phyloP scores from a whole-genome alignment of 2,888 invertebrate genomes.

The Eupelmus urozonus region DNA sequence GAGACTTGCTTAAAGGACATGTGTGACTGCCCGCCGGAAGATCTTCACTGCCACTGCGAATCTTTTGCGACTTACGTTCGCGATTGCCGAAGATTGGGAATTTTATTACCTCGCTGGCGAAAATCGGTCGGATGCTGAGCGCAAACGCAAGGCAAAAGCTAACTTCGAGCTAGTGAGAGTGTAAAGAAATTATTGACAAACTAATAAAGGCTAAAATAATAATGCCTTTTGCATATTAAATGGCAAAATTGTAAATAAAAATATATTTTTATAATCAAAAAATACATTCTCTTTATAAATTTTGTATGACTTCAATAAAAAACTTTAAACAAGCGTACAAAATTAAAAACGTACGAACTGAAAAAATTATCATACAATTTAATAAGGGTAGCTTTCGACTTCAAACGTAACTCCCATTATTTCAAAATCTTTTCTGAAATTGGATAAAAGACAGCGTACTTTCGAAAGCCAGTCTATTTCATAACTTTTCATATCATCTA shows the following conservation, averaged over 20 bases:
- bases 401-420: slow-evolving; percentile 7
- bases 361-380: not conserved
- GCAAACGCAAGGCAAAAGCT: too few relatives aligned
- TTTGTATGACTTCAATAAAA: too few relatives aligned
- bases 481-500: not conserved
- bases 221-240: too few relatives aligned
- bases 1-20: slow-evolving; percentile 92
- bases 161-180: too few relatives aligned
- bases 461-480: slow-evolving; percentile 7
- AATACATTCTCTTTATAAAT: too few relatives aligned
- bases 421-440: slow-evolving; percentile 24
- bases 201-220: too few relatives aligned
- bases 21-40: slow-evolving; percentile 89
- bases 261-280: too few relatives aligned
- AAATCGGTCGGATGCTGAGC: slow-evolving; percentile 82
- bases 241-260: too few relatives aligned
- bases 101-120: slow-evolving; percentile 85
- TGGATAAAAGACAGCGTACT: slow-evolving; percentile 3
- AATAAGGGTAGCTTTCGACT: slow-evolving; percentile 16
- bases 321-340: too few relatives aligned
- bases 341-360: too few relatives aligned
- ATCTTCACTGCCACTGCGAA: slow-evolving; percentile 88
- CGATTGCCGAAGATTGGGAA: slow-evolving; percentile 89
- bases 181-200: too few relatives aligned
- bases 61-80: slow-evolving; percentile 92